phyloP scores from a whole-genome alignment of 2,888 invertebrate genomes.

The Chrysomela aeneicollis region DNA sequence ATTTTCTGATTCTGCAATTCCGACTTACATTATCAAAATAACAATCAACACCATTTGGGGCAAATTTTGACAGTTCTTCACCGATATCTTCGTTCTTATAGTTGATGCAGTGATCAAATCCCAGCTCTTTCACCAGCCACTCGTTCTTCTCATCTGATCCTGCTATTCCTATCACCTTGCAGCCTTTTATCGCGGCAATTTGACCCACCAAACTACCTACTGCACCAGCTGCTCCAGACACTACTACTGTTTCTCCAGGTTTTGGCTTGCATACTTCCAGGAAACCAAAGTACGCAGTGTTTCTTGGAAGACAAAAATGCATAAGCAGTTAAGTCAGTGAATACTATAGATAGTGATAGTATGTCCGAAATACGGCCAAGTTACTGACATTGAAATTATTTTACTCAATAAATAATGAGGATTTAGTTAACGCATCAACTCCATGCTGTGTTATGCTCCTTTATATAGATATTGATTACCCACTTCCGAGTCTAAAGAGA shows the following conservation, averaged over 20 bases:
- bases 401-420: too few species aligned
- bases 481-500: too few species aligned
- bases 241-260: slow-evolving; percentile 75
- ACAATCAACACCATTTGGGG: slow-evolving; percentile 76
- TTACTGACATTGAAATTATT: too few species aligned
- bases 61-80: slow-evolving; percentile 66
- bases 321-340: too few species aligned
- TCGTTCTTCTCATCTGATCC: slow-evolving; percentile 75
- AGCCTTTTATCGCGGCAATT: slow-evolving; percentile 76
- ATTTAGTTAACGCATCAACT: too few species aligned
- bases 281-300: slow-evolving; percentile 79
- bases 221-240: slow-evolving; percentile 80
- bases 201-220: slow-evolving; percentile 82
- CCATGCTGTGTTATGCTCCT: too few species aligned
- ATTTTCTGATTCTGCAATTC: too few species aligned
- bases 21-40: slow-evolving; percentile 78
- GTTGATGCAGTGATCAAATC: slow-evolving; percentile 75
- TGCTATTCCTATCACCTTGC: slow-evolving; percentile 76
- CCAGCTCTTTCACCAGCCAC: slow-evolving; percentile 70
- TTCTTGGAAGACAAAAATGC: slow-evolving; percentile 62
- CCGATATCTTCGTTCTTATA: slow-evolving; percentile 71
- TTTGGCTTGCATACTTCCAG: slow-evolving; percentile 75
- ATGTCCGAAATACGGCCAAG: too few species aligned
- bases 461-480: too few species aligned
- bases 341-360: too few species aligned